These are phyloP conservation scores for Pegoplata infirma DNA, from an alignment of 2,888 invertebrate genomes.

Conservation along the genomic window DNA sequence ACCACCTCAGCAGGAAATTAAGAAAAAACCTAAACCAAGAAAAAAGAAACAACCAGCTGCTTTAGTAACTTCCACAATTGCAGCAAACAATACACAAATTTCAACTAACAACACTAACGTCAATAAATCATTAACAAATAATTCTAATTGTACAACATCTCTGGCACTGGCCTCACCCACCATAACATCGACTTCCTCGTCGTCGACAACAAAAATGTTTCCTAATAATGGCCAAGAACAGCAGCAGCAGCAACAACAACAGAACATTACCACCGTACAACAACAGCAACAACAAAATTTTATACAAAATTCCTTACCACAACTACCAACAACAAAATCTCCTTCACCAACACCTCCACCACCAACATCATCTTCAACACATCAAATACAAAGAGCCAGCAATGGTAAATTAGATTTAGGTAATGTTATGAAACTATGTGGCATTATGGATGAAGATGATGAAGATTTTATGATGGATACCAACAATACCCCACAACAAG, in stretches of 20 bases:
- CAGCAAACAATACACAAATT: too few species aligned
- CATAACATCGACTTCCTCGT: slow-evolving; percentile 30
- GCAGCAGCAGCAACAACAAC: slow-evolving; percentile 22
- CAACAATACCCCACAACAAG: slow-evolving; percentile 33
- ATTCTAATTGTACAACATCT: slow-evolving; percentile 39
- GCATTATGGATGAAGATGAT: slow-evolving; percentile 85
- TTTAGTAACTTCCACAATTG: slow-evolving; percentile 38
- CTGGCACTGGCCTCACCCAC: slow-evolving; percentile 47
- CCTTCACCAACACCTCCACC: slow-evolving; percentile 50
- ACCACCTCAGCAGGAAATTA: slow-evolving; percentile 68
- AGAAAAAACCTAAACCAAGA: slow-evolving; percentile 71
- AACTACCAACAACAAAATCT: slow-evolving; percentile 69
- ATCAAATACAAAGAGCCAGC: slow-evolving; percentile 72
- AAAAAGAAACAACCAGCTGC: slow-evolving; percentile 69
- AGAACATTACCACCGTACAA: slow-evolving; percentile 30
- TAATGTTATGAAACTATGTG: slow-evolving; percentile 86
- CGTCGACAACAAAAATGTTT: slow-evolving; percentile 54
- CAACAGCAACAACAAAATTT: slow-evolving; percentile 7
- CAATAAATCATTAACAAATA: slow-evolving; percentile 47
- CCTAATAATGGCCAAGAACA: slow-evolving; percentile 59
- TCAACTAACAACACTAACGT: slow-evolving; percentile 15
- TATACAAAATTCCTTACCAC: neutral
- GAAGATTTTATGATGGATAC: slow-evolving; percentile 78
- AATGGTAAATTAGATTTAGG: slow-evolving; percentile 82
- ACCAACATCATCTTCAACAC: slow-evolving; percentile 69